A percentile compares a stretch with the other conserved stretches of the same genome.
Evolutionary conservation across 2,113 vertebrate species (phyloP).

Genomic region (Edolisoma coerulescens): DNA sequence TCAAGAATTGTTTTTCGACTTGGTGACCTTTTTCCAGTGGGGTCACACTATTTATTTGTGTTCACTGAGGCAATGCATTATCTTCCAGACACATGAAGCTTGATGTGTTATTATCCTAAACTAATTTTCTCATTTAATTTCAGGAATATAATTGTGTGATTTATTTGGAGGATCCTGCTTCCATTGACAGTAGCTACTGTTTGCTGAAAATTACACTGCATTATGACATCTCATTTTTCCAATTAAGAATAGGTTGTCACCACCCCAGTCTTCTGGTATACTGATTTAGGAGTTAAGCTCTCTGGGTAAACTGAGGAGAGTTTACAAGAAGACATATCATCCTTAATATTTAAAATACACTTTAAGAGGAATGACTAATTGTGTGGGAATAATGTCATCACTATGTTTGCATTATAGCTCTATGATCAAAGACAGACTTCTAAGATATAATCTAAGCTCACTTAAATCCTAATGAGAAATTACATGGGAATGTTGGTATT

Average conservation of each 20-base stretch:
- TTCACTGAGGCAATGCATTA: not conserved
- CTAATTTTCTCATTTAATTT: not conserved
- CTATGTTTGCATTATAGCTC: conserved; percentile 34
- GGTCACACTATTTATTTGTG: not conserved
- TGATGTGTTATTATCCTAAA: not conserved
- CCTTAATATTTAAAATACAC: conserved; percentile 37
- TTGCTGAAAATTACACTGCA: not conserved
- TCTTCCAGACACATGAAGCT: not conserved
- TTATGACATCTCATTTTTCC: not conserved
- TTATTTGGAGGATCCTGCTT: not conserved
- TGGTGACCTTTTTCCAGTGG: not conserved
- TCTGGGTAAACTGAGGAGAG: conserved; percentile 21
- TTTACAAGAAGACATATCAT: conserved; percentile 32
- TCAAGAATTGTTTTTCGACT: not conserved
- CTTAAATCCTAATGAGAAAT: conserved; percentile 61
- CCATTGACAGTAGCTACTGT: not conserved
- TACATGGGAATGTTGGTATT: conserved; percentile 60
- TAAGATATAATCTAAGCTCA: conserved; percentile 50
- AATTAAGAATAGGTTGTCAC: not conserved
- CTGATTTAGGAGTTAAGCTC: not conserved
- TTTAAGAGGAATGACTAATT: conserved; percentile 50
- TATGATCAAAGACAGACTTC: conserved; percentile 36
- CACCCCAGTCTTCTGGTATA: not conserved
- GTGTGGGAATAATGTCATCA: conserved; percentile 52
- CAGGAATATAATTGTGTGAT: not conserved